Percentiles rank a stretch among this genome's conserved stretches.
Evolutionary conservation across 1,140 invertebrate species (phyloP).

Genomic region (Anastrepha ludens): DNA sequence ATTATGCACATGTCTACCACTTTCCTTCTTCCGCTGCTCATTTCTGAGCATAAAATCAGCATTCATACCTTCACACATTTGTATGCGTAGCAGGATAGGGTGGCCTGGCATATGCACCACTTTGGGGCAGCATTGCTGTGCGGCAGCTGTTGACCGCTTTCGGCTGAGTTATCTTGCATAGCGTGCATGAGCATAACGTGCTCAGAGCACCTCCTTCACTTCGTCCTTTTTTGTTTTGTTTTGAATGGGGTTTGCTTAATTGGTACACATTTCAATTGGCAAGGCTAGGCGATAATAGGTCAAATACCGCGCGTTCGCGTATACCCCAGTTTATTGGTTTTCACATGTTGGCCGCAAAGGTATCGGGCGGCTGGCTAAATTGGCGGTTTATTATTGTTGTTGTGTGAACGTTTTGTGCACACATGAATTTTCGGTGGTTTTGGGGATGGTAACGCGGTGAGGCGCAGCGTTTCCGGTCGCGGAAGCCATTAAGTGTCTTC

Average conservation of each 20-base stretch:
- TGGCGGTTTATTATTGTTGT: not conserved
- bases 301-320: constrained; percentile 34
- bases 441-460: not conserved
- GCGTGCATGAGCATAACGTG: constrained; percentile 13
- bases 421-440: not conserved
- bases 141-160: constrained; percentile 44
- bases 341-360: constrained; percentile 10
- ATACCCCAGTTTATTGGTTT: constrained; percentile 14
- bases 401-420: not conserved
- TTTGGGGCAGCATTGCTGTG: not conserved
- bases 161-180: not conserved
- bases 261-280: constrained; percentile 38
- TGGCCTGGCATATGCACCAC: not conserved
- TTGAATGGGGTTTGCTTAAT: constrained; percentile 9
- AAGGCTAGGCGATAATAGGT: constrained; percentile 47
- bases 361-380: not conserved
- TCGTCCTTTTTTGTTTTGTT: not conserved
- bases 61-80: not conserved
- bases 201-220: not conserved
- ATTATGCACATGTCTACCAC: too few species aligned
- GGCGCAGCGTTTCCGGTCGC: constrained; percentile 31
- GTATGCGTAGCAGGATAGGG: too few species aligned
- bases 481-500: not conserved
- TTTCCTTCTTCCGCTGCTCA: too few species aligned
- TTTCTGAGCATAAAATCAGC: constrained; percentile 4